phyloP scores from a whole-genome alignment of 1,140 invertebrate genomes.

The Drosophila malerkotliana region DNA sequence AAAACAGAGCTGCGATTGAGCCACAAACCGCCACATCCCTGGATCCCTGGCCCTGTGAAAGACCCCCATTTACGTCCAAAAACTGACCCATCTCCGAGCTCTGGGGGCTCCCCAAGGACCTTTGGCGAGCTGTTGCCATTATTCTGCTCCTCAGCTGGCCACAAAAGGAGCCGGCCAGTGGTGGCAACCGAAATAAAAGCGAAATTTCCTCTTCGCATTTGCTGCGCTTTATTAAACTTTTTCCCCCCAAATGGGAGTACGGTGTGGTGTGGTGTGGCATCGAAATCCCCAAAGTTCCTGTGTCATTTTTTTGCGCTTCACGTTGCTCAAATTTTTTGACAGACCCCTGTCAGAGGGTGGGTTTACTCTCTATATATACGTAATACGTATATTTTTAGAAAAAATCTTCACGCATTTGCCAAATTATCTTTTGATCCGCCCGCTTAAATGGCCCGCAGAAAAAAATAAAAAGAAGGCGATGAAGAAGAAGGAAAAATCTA shows the following conservation, averaged over 20 bases:
- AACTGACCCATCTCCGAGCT: slow-evolving; percentile 44
- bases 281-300: slow-evolving; percentile 80
- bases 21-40: slow-evolving; percentile 36
- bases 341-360: slow-evolving; percentile 63
- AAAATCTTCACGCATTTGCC: slow-evolving; percentile 83
- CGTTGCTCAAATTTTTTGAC: slow-evolving; percentile 69
- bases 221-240: slow-evolving; percentile 79
- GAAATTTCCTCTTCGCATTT: slow-evolving; percentile 81
- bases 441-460: slow-evolving; percentile 63
- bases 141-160: slow-evolving; percentile 70
- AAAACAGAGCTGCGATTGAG: slow-evolving; percentile 74
- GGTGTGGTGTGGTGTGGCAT: slow-evolving; percentile 7
- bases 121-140: slow-evolving; percentile 82
- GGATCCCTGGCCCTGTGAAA: background rate
- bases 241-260: slow-evolving; percentile 20
- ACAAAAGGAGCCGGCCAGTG: slow-evolving; percentile 4
- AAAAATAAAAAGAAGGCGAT: background rate
- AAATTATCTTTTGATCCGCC: slow-evolving; percentile 84
- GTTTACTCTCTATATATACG: slow-evolving; percentile 8
- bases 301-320: slow-evolving; percentile 69
- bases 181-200: slow-evolving; percentile 61
- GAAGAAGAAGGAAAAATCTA: background rate
- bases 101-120: slow-evolving; percentile 54
- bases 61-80: slow-evolving; percentile 22
- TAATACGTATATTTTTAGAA: slow-evolving; percentile 36